These are phyloP conservation scores for Calonectris borealis DNA, from an alignment of 2,113 vertebrate species.

Conservation along the genomic window DNA sequence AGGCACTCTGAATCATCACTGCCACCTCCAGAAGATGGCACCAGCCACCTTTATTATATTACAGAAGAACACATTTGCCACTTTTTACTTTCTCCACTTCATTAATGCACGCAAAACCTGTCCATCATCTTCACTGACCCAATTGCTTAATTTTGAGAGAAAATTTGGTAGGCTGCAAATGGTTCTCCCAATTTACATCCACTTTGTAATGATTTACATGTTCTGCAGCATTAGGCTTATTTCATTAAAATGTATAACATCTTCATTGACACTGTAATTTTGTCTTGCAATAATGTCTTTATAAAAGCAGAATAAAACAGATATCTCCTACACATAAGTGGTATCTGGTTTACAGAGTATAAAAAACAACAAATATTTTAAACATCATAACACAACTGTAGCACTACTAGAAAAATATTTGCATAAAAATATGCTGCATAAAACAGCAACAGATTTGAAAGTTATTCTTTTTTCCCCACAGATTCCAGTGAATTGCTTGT, in stretches of 20 bases:
- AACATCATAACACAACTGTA: background rate
- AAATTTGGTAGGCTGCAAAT: background rate
- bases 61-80: background rate
- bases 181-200: background rate
- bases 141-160: background rate
- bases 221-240: background rate
- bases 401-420: background rate
- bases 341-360: background rate
- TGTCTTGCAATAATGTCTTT: background rate
- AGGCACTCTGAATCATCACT: background rate
- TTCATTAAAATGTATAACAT: background rate
- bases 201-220: background rate
- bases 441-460: background rate
- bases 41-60: background rate
- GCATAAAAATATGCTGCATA: background rate
- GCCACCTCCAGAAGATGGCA: slow-evolving; percentile 52
- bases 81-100: background rate
- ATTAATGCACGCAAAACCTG: background rate
- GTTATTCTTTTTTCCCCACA: background rate
- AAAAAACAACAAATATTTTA: background rate
- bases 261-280: background rate
- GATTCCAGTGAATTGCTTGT: background rate
- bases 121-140: background rate
- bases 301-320: background rate
- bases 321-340: background rate